These are phyloP conservation scores for Cryptocephalus primarius DNA, from an alignment of 2,888 invertebrate species.

Conservation along the genomic window DNA sequence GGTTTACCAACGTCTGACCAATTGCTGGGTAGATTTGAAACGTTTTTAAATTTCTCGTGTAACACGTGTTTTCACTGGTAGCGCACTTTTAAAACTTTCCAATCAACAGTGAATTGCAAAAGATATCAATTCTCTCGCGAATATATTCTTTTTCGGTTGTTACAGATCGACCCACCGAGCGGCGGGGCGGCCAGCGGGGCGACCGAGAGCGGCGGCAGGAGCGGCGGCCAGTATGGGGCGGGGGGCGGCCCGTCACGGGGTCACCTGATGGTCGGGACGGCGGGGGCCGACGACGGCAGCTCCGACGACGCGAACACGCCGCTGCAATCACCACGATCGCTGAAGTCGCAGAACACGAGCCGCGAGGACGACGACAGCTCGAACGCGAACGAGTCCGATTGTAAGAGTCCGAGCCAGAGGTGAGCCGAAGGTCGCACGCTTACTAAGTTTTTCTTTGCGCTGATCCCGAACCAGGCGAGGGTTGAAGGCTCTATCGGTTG, in stretches of 20 bases:
- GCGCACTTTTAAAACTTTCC: no score
- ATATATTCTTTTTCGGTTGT: conserved; percentile 3
- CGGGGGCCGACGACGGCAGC: conserved; percentile 27
- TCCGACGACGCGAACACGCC: conserved; percentile 36
- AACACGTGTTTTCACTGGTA: no score
- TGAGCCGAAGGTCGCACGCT: conserved; percentile 20
- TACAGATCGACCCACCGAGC: conserved; percentile 20
- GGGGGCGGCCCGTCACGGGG: no score
- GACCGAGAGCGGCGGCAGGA: conserved; percentile 9
- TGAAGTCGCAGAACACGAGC: conserved; percentile 41
- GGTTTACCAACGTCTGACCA: no score
- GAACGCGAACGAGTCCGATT: conserved; percentile 56
- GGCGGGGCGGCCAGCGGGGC: conserved; percentile 12
- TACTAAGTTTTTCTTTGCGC: no score
- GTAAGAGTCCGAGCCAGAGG: conserved; percentile 62
- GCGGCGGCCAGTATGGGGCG: conserved; percentile 6
- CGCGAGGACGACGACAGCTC: conserved; percentile 59
- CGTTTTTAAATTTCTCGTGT: no score
- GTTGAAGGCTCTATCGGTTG: no score
- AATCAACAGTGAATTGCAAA: no score
- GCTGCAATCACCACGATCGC: conserved; percentile 37
- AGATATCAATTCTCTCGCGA: background rate
- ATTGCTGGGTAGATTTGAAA: no score
- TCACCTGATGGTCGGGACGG: conserved; percentile 17
- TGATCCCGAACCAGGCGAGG: no score